phyloP scores from a whole-genome alignment of 2,888 invertebrate species.

The Kryphioiulus occultus region DNA sequence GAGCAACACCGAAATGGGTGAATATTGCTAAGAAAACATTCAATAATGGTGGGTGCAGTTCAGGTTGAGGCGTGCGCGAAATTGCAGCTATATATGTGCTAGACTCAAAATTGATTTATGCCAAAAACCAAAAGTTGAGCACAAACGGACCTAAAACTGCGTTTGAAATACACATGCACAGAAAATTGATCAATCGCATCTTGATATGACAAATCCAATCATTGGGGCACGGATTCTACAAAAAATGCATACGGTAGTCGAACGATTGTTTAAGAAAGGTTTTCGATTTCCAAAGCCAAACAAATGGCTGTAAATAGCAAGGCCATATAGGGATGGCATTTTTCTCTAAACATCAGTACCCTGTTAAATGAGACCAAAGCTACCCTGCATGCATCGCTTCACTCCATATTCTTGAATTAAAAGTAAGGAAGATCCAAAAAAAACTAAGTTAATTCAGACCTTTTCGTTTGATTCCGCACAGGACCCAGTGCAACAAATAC shows the following conservation, averaged over 20 bases:
- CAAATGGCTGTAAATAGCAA: not conserved
- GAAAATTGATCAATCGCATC: not conserved
- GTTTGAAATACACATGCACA: not conserved
- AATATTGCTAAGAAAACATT: slow-evolving; percentile 37
- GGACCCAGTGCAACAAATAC: not conserved
- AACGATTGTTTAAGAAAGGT: not conserved
- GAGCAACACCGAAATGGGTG: slow-evolving; percentile 11
- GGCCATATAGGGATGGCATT: not conserved
- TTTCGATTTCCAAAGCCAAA: not conserved
- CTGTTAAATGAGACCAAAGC: slow-evolving; percentile 36
- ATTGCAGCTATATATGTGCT: not conserved
- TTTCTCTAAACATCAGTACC: not conserved
- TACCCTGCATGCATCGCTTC: slow-evolving; percentile 20
- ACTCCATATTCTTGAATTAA: not conserved
- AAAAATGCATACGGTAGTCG: not conserved
- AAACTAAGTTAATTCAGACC: not conserved
- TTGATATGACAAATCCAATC: slow-evolving; percentile 13
- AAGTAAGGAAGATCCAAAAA: not conserved
- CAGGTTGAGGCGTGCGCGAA: not conserved
- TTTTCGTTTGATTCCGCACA: not conserved
- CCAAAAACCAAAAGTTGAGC: not conserved
- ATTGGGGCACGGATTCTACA: not conserved
- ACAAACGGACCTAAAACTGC: not conserved
- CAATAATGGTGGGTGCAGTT: slow-evolving; percentile 10
- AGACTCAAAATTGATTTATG: not conserved